Evolutionary conservation across 92 coral and sea anemone genomes (phyloP), one percentile per base, ranked within the genome.

Genomic region (Meandrina meandrites): DNA sequence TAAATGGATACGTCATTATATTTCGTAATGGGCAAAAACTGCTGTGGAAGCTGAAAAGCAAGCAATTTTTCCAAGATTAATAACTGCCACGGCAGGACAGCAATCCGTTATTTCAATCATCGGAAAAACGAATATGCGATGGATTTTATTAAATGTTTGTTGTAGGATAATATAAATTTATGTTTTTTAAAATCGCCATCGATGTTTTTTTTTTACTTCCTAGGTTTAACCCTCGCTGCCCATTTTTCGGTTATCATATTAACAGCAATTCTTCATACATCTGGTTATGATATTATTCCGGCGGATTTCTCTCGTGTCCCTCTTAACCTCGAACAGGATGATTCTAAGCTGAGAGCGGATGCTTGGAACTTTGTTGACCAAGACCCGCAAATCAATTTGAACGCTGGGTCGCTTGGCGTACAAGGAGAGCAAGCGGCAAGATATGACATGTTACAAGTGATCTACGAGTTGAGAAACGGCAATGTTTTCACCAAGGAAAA

Each of bases 261-360:
- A 18, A 93, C 96, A 5, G 88, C 67, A 15, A 32, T 91, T n/a
- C 88, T 93, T 78, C 80, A 81, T 62, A 76, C 78, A 22, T 40
- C 85, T 77, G 93, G 93, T 27, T 93, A 93, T 85, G 93, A 91
- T 69, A 84, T 93, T 42, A 71, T 93, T 13, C 96, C 96, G 16
- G 81, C 80, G 24, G 96, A 93, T 51, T 82, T 93, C 83, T 69
- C 93, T 16, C 80, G 58, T 45, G 91, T 93, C 12, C 96, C 96
- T n/a, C 81, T 93, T 66, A 84, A 89, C 66, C 93, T 93, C 45
- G 90, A 93, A 30, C 60, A 82, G 3, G 94, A 91, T 51, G 88
- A 89, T 18, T 80, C 94, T 32, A 93, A 91, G 58, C 90, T 93
- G 1, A 94, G 88, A 31, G 88, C 88, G 27, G 96, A 91, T 32